A percentile compares a stretch with the other conserved stretches of the same genome.
phyloP scores from a whole-genome alignment of 1,140 invertebrate species.

The Daktulosphaira vitifoliae region DNA sequence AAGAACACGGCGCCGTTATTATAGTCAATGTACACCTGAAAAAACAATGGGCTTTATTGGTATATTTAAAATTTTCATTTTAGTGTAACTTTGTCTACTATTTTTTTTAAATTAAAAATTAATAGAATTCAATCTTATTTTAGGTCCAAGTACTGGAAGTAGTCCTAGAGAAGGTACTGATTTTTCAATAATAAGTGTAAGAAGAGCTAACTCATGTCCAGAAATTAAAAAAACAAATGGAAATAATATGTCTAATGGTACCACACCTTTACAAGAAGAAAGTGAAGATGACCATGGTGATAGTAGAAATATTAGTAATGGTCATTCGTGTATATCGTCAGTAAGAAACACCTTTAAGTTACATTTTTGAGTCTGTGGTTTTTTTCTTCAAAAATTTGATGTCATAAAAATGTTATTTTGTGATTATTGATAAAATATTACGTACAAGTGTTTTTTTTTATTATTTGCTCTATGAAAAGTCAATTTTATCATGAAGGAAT shows the following conservation, averaged over 20 bases:
- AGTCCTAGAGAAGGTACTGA: constrained; percentile 42
- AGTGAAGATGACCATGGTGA: constrained; percentile 37
- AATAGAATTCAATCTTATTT: not conserved
- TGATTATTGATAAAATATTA: no score
- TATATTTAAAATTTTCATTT: constrained; percentile 1
- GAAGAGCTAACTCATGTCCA: constrained; percentile 54
- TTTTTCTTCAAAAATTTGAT: no score
- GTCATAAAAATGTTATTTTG: no score
- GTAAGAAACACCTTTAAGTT: constrained; percentile 2
- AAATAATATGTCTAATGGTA: constrained; percentile 39
- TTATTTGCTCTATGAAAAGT: no score
- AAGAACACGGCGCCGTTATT: constrained; percentile 49
- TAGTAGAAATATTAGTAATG: constrained; percentile 8
- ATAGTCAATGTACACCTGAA: constrained; percentile 51
- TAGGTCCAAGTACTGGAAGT: constrained; percentile 42
- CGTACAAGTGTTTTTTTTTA: no score
- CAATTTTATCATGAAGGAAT: no score
- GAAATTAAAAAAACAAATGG: constrained; percentile 48
- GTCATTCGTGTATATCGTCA: not conserved
- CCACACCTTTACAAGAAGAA: constrained; percentile 38
- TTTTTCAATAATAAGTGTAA: constrained; percentile 42
- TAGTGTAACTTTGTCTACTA: no score
- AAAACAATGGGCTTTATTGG: constrained; percentile 14
- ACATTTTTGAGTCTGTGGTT: no score
- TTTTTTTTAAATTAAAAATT: no score